A percentile compares a stretch with the other conserved stretches of the same genome.
Evolutionary conservation across 2,797 vertebrate species (phyloP).

Genomic region (Triplophysa bombifrons): DNA sequence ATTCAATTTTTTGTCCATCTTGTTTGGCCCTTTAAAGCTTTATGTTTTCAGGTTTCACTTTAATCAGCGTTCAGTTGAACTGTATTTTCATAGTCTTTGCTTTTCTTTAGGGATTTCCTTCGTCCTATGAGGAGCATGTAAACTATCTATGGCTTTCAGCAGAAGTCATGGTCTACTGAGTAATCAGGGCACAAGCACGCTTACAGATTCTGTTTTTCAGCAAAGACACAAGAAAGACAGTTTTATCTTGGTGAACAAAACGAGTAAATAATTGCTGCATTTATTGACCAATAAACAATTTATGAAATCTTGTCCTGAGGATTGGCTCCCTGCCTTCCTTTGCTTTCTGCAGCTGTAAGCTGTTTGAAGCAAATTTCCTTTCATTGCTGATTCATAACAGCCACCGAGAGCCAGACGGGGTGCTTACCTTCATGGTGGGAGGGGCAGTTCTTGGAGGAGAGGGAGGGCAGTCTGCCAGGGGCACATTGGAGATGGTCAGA

Average conservation of each 20-base stretch:
- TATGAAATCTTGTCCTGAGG: conserved; percentile 18
- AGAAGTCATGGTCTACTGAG: conserved; percentile 46
- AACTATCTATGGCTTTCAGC: not conserved
- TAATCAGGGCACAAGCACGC: conserved; percentile 44
- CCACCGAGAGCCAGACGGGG: not conserved
- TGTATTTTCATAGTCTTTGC: not conserved
- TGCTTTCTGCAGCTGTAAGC: conserved; percentile 33
- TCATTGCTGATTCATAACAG: conserved; percentile 32
- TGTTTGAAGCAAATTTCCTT: not conserved
- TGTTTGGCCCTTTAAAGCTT: too few relatives aligned
- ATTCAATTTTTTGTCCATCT: too few relatives aligned
- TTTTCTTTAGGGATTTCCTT: conserved; percentile 8
- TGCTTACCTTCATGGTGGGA: conserved; percentile 82
- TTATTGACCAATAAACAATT: conserved; percentile 22
- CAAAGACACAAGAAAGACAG: conserved; percentile 17
- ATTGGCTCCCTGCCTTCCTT: not conserved
- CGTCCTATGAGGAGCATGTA: conserved; percentile 2
- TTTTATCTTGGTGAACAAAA: conserved; percentile 17
- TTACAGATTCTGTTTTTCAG: not conserved
- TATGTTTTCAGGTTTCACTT: too few relatives aligned
- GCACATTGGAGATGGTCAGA: conserved; percentile 77
- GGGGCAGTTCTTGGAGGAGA: conserved; percentile 84
- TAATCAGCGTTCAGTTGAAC: too few relatives aligned
- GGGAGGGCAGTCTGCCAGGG: conserved; percentile 75
- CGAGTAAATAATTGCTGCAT: conserved; percentile 23